phyloP scores from a whole-genome alignment of 2,888 invertebrate genomes.

The Meganola albula region DNA sequence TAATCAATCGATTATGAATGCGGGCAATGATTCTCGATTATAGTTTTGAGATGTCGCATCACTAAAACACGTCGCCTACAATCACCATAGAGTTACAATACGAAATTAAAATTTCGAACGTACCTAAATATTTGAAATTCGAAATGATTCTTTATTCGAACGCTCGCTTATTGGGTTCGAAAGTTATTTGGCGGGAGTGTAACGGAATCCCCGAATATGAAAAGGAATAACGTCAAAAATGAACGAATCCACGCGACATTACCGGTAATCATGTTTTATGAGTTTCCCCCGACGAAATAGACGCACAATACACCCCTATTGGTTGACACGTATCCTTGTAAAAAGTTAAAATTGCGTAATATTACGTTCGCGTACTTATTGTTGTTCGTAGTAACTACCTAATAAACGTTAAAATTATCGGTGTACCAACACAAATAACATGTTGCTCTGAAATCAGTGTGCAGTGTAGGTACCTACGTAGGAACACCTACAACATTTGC shows the following conservation, averaged over 20 bases:
- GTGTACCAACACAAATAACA: conserved; percentile 19
- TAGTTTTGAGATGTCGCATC: conserved; percentile 34
- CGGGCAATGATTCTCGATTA: conserved; percentile 36
- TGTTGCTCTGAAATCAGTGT: conserved; percentile 20
- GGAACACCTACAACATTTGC: conserved; percentile 38
- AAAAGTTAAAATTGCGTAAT: conserved; percentile 59
- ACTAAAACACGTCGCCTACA: conserved; percentile 28
- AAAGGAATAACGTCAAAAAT: conserved; percentile 45
- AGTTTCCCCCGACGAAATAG: conserved; percentile 59
- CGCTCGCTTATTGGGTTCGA: conserved; percentile 25
- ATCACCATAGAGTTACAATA: conserved; percentile 21
- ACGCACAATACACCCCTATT: conserved; percentile 43
- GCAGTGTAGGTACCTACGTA: conserved; percentile 18
- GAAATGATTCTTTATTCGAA: conserved; percentile 17
- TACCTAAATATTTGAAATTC: conserved; percentile 18
- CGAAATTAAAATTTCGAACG: too few relatives aligned
- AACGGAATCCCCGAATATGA: conserved; percentile 33
- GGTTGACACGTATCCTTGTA: conserved; percentile 54
- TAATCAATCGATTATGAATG: conserved; percentile 64
- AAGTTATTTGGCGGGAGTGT: conserved; percentile 24
- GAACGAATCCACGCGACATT: conserved; percentile 57
- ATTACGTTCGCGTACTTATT: conserved; percentile 32
- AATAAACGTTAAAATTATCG: conserved; percentile 32
- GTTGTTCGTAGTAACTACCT: conserved; percentile 34
- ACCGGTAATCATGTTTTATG: conserved; percentile 68